phyloP scores from a whole-genome alignment of 2,888 invertebrate species.

The Serripes groenlandicus region DNA sequence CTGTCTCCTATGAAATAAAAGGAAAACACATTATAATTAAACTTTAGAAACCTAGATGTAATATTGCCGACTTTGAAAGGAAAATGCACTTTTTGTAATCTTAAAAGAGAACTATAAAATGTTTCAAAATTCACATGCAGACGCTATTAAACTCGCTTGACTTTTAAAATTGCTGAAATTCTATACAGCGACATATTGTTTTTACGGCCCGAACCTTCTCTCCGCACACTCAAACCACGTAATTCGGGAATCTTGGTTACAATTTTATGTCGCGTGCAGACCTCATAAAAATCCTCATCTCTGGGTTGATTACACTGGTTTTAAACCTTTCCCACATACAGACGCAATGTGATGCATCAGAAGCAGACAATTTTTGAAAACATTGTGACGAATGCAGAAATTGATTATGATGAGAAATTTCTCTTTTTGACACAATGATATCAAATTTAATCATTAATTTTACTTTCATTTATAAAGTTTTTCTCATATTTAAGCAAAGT shows the following conservation, averaged over 20 bases:
- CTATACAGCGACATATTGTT: slow-evolving; percentile 14
- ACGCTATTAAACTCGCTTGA: slow-evolving; percentile 16
- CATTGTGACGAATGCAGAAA: background rate
- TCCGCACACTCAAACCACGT: background rate
- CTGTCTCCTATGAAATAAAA: too few species aligned
- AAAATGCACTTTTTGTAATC: too few species aligned
- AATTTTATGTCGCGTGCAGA: slow-evolving; percentile 27
- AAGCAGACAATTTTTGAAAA: background rate
- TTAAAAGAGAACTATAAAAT: background rate
- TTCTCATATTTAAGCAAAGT: too few species aligned
- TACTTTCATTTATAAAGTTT: too few species aligned
- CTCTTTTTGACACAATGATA: background rate
- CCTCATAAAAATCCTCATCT: slow-evolving; percentile 8
- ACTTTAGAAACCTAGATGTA: too few species aligned
- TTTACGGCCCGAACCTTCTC: slow-evolving; percentile 1
- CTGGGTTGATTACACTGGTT: slow-evolving; percentile 1
- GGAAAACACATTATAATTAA: too few species aligned
- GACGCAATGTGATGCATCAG: too few species aligned
- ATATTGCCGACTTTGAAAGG: too few species aligned
- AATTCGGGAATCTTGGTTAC: slow-evolving; percentile 11
- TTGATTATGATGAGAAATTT: background rate
- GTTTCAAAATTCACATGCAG: background rate
- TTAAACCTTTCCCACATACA: too few species aligned
- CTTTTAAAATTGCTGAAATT: slow-evolving; percentile 9
- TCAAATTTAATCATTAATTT: too few species aligned